Base-by-base conservation (phyloP, 2,113 vertebrate species). In the Trichechus manatus region DNA sequence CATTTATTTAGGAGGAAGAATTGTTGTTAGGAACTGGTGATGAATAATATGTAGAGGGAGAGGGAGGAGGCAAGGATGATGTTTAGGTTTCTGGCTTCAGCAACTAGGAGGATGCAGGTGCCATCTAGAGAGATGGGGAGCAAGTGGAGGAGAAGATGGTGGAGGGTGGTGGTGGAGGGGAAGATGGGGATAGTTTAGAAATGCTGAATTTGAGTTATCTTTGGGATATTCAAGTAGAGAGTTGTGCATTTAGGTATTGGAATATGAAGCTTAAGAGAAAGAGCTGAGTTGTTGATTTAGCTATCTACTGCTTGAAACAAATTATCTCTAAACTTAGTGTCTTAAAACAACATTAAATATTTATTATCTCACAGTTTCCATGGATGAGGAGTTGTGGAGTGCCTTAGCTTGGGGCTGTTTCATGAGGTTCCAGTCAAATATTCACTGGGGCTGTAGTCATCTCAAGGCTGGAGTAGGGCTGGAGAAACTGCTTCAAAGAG, bases 191-290 rank as follows among this genome's bases (percentile, higher is more conserved):
- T 68, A 39, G 31, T 68, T 84, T 47, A 27, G 56, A 66, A 79
- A 59, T 56, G 70, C 33, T 68, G 36, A 75, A 87, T 95, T 91
- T 70, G 47, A 59, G 2, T 83, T 85, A 4, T 59, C 47, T 87
- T 61, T 84, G 82, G 22, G 33, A 79, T 94, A 70, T 66, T 47
- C 36, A 74, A 47, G 29, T 61, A 25, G 5, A 87, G n/a, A 84
- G 42, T 36, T 36, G 56, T 87, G 61, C 22, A 81, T 87, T 83
- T 74, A 59, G 31, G 20, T 75, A 72, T 82, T 15, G 42, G 50
- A 66, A 61, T 61, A 47, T 42, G 87, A 94, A 94, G 39, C n/a
- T 84, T 80, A n/a, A 78, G 63, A 95, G 19, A 79, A 93, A 88
- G 29, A 59, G 61, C 10, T n/a, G 10, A 56, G 7, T 80, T 88